Evolutionary conservation across 2,113 vertebrate genomes (phyloP).

Genomic region (Myotis yumanensis): DNA sequence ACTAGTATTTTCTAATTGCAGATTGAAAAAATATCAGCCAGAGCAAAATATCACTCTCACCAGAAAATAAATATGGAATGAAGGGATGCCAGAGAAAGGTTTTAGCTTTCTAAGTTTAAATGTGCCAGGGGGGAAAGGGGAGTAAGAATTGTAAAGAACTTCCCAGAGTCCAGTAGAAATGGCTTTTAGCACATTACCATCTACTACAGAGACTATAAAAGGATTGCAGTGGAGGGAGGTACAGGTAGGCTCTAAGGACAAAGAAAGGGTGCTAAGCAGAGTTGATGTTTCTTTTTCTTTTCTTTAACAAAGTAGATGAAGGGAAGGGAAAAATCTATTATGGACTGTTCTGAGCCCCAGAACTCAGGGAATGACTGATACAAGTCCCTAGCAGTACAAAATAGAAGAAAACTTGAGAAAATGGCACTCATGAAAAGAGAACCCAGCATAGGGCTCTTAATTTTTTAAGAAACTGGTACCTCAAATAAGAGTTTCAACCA

Average conservation of each 20-base stretch:
- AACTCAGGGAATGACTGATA: neutral
- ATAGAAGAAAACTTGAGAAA: neutral
- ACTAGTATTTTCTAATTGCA: slow-evolving; percentile 30
- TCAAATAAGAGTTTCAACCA: neutral
- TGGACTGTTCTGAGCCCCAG: neutral
- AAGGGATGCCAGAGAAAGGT: slow-evolving; percentile 36
- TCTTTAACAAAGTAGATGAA: slow-evolving; percentile 19
- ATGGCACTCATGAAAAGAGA: neutral
- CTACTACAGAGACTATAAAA: slow-evolving; percentile 38
- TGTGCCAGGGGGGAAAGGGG: neutral
- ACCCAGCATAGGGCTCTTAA: neutral
- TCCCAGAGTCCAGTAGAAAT: neutral
- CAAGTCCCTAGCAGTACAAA: neutral
- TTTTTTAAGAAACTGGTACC: neutral
- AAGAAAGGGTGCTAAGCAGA: neutral
- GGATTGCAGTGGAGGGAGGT: neutral
- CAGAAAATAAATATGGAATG: slow-evolving; percentile 64
- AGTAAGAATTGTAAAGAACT: neutral
- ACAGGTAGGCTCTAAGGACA: slow-evolving; percentile 5
- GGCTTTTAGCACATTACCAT: slow-evolving; percentile 50
- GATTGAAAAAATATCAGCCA: slow-evolving; percentile 56
- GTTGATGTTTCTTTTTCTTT: neutral
- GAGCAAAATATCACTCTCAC: slow-evolving; percentile 52
- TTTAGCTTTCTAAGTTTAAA: slow-evolving; percentile 55
- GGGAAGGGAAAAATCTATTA: neutral